A percentile compares a stretch with the other conserved stretches of the same genome.
Conservation (phyloP, 2,113 vertebrate species). For the Thamnophis sirtalis region DNA sequence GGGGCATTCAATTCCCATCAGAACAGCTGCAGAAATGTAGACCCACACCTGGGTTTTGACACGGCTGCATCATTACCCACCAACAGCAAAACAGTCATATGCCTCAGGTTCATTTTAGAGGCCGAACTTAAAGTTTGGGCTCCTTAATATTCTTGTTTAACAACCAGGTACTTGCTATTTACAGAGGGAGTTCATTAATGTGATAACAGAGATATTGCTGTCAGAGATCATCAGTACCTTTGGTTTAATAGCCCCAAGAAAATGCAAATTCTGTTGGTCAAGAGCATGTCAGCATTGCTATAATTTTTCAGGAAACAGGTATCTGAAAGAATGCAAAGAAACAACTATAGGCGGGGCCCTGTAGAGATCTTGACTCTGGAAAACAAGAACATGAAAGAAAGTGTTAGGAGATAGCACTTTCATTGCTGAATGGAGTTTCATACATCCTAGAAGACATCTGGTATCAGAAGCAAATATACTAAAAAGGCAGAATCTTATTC, state of each 20-base stretch:
- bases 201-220: not conserved
- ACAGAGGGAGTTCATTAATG: not conserved
- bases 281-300: not conserved
- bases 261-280: not conserved
- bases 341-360: not conserved
- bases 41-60: conserved; percentile 75
- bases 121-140: conserved; percentile 58
- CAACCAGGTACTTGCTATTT: not conserved
- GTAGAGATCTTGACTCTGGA: not conserved
- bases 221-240: rapidly evolving
- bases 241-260: conserved; percentile 8
- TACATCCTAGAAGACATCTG: not conserved
- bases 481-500: not conserved
- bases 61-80: conserved; percentile 73
- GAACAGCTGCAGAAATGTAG: conserved; percentile 79
- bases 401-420: not conserved
- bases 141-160: conserved; percentile 41
- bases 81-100: conserved; percentile 73
- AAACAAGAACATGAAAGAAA: not conserved
- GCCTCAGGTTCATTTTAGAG: conserved; percentile 71
- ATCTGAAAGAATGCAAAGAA: not conserved
- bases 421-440: not conserved
- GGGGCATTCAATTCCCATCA: conserved; percentile 73
- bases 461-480: not conserved
- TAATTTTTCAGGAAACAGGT: not conserved